Evolutionary conservation across 2,797 vertebrate genomes (phyloP), one percentile per base, ranked within the genome.

Genomic region (Chelon auratus): DNA sequence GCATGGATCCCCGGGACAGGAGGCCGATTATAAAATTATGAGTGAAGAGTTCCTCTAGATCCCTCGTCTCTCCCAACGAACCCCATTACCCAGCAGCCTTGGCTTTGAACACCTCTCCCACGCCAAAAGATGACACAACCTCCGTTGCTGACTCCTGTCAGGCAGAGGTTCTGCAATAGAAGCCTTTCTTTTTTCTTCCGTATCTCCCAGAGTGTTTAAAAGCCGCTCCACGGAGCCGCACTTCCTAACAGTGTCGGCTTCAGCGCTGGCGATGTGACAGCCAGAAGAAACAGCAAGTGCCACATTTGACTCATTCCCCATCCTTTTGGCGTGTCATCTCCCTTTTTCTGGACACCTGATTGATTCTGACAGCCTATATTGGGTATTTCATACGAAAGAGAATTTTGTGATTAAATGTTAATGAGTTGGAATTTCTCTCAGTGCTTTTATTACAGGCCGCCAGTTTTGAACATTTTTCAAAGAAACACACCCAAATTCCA

Each of bases 401-500:
- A 94, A 94, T 96, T 96, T 94, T 94, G 92, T 91, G 90, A 97
- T 96, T 94, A 97, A 97, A 96, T 95, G 89, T 96, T 97, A 97
- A 97, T 96, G 94, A 97, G 94, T 94, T 95, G 91, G 95, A 96
- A 96, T 96, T 96, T 94, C 94, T 96, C 93, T 94, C 94, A 93
- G 92, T 93, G 95, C 94, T 96, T 96, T 96, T 95, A 96, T 95
- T 96, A 96, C 94, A 96, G 95, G 94, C 95, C 94, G 91, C 94
- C 95, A 96, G 95, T 97, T 95, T 96, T 96, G 95, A 96, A 95
- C 94, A 96, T 96, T 96, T 97, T 98, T 97, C 96, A 96, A 95
- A 97, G 95, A 93, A 95, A 94, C 94, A 95, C 94, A 93, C 94
- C 93, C 94, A 96, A 97, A 96, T 96, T 96, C 94, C 94, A 95